Evolutionary conservation across 2,797 vertebrate genomes (phyloP), one percentile per base, ranked within the genome.

Genomic region (Sebastes hubbsi): DNA sequence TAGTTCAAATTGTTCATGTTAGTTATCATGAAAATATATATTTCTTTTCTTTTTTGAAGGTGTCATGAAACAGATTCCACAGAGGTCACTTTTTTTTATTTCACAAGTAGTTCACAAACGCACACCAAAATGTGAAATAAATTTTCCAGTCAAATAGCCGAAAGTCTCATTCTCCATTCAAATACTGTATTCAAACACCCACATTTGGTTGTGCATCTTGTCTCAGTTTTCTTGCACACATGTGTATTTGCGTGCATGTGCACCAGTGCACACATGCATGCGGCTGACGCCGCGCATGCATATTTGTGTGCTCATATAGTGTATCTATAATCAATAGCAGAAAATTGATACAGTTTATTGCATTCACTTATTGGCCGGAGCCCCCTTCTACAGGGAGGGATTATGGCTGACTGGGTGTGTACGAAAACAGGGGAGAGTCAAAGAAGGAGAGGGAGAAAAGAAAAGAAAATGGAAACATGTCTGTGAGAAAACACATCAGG

Each of bases 341-440:
- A 91, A 94, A 92, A 91, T 90, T 92, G 83, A 90, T 89, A 91
- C 85, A 81, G 86, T 92, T 91, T 94, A 92, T 93, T 90, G 85
- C 86, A 80, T 92, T 90, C 81, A 90, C 83, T 92, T 94, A 92
- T 91, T 93, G 91, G 88, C 87, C 84, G 72, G 81, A 91, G 83
- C 83, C 75, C 63, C 63, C 78, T 87, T 93, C 81, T 84, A 84
- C 83, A 81, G 87, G 92, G 91, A 91, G 91, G 92, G 91, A 92
- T 94, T 94, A 94, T 90, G 92, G 92, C 91, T 81, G 86, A 83
- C 89, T 87, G 93, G 92, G 93, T 94, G 94, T 94, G 92, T 91
- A 86, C 74, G 75, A 92, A 92, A 89, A 91, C 85, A 85, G 80
- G 78, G 82, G 77, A 84, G 89, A 93, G 89, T 79, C 73, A 80